A percentile compares a stretch with the other conserved stretches of the same genome.
phyloP scores from a whole-genome alignment of 2,888 invertebrate species.

The Catotricha subobsoleta region DNA sequence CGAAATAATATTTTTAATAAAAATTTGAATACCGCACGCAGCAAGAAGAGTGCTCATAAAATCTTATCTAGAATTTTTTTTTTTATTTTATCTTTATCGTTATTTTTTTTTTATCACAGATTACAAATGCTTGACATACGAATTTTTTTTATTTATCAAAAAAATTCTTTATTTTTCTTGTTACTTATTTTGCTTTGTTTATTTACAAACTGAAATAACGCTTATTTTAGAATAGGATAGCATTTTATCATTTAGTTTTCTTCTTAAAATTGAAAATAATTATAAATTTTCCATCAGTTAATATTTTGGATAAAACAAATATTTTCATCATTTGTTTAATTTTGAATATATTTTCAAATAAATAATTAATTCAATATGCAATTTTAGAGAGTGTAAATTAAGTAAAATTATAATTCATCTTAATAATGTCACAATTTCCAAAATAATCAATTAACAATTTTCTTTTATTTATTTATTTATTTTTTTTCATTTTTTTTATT shows the following conservation, averaged over 20 bases:
- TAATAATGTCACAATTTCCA: too few relatives aligned
- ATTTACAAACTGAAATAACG: too few relatives aligned
- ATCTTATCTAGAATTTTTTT: conserved; percentile 10
- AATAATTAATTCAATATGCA: too few relatives aligned
- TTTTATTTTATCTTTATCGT: conserved; percentile 9
- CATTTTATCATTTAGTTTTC: background rate
- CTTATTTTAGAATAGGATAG: too few relatives aligned
- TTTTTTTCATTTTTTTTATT: too few relatives aligned
- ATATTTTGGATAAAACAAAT: background rate
- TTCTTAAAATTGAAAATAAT: background rate
- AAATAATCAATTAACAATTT: too few relatives aligned
- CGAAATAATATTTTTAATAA: too few relatives aligned
- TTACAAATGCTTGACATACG: conserved; percentile 18
- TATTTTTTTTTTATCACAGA: conserved; percentile 17
- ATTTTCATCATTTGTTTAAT: background rate
- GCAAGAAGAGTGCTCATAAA: too few relatives aligned
- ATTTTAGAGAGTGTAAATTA: too few relatives aligned
- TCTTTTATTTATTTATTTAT: too few relatives aligned
- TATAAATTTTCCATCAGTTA: background rate
- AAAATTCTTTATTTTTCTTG: background rate
- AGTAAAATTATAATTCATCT: too few relatives aligned
- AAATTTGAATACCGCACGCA: too few relatives aligned
- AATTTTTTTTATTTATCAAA: conserved; percentile 1
- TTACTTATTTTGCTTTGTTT: background rate
- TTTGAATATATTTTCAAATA: background rate